phyloP scores from a whole-genome alignment of 2,113 vertebrate species.

The Struthidea cinerea region DNA sequence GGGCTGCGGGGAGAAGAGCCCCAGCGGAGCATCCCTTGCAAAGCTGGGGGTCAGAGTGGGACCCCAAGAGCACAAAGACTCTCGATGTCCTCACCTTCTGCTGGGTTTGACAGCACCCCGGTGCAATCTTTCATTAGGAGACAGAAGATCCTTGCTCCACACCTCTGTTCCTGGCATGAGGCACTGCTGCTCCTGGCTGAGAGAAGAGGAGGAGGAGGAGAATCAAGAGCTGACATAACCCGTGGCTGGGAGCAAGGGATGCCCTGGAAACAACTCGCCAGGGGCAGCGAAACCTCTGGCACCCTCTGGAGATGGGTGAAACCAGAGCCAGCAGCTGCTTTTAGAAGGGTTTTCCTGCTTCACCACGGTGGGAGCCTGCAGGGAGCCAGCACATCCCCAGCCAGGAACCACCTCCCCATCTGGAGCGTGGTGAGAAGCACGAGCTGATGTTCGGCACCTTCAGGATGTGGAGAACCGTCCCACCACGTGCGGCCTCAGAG shows the following conservation, averaged over 20 bases:
- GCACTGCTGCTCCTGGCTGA: not conserved
- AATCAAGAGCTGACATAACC: not conserved
- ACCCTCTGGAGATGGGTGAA: not conserved
- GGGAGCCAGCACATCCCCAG: accelerated
- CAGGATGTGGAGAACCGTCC: accelerated
- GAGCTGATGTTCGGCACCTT: not conserved
- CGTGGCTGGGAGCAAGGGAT: not conserved
- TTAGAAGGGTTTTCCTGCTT: not conserved
- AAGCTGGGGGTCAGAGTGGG: not conserved
- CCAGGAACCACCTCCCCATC: not conserved
- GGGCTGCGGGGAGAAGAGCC: not conserved
- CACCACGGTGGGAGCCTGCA: not conserved
- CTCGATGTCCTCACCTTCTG: accelerated
- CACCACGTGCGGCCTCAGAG: accelerated
- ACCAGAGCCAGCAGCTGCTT: not conserved
- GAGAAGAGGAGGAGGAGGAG: not conserved
- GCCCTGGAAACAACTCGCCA: not conserved
- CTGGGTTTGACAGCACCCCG: not conserved
- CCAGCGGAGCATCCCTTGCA: too few species aligned
- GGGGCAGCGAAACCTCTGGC: not conserved
- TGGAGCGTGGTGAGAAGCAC: not conserved
- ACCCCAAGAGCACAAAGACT: not conserved
- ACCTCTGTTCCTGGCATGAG: not conserved
- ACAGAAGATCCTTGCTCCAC: not conserved
- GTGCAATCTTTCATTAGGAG: not conserved